Percentiles rank a stretch among this genome's conserved stretches.
Evolutionary conservation across 2,113 vertebrate genomes (phyloP).

Genomic region (Neoarius graeffei): DNA sequence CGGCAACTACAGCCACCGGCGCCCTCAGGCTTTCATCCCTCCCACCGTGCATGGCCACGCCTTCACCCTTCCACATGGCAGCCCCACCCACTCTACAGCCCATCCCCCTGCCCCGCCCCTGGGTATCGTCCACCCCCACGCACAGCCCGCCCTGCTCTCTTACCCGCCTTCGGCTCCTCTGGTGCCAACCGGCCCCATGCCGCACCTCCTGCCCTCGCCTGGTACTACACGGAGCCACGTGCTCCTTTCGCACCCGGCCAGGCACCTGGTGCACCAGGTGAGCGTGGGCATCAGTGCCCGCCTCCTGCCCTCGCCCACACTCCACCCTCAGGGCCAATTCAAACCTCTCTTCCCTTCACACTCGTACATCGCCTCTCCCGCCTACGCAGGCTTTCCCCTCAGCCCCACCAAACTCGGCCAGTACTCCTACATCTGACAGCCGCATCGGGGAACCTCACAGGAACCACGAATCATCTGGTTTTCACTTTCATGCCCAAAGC

Average conservation of each 20-base stretch:
- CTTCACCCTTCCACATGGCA: constrained; percentile 90
- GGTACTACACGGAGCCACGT: constrained; percentile 83
- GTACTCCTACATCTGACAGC: constrained; percentile 92
- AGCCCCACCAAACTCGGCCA: constrained; percentile 97
- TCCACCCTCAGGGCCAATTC: constrained; percentile 91
- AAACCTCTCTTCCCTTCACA: constrained; percentile 92
- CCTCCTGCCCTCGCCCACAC: constrained; percentile 89
- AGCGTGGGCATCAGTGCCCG: constrained; percentile 92
- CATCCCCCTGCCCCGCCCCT: constrained; percentile 83
- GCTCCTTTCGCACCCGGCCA: constrained; percentile 84
- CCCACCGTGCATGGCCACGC: constrained; percentile 81
- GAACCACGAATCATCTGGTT: constrained; percentile 79
- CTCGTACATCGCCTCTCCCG: constrained; percentile 93
- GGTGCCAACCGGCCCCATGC: constrained; percentile 82
- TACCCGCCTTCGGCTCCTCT: constrained; percentile 85
- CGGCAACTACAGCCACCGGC: constrained; percentile 85
- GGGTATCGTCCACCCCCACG: constrained; percentile 79
- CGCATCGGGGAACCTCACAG: constrained; percentile 42
- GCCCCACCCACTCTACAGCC: constrained; percentile 82
- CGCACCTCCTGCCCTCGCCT: constrained; percentile 93
- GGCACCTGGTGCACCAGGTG: constrained; percentile 87
- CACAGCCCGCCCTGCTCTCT: constrained; percentile 85
- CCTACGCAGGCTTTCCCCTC: constrained; percentile 90
- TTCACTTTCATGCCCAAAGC: constrained; percentile 88
- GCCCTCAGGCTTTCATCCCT: constrained; percentile 90